Evolutionary conservation across 1,140 invertebrate genomes (phyloP).

Genomic region (Trissolcus basalis): DNA sequence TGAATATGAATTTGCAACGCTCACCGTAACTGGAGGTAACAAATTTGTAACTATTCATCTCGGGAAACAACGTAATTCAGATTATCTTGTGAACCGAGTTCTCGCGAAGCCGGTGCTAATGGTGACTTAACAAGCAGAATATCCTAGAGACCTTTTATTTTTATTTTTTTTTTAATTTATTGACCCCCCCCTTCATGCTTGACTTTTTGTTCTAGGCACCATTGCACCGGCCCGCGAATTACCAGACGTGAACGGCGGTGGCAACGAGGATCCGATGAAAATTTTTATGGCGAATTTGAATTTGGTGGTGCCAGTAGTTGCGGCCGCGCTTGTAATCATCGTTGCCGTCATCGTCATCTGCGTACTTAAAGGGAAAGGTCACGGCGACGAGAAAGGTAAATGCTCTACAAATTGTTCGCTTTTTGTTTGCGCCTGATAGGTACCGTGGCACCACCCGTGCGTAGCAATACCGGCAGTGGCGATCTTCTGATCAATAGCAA

Average conservation of each 20-base stretch:
- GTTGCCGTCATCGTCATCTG: slow-evolving; percentile 93
- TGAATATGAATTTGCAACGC: slow-evolving; percentile 95
- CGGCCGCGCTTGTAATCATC: slow-evolving; percentile 92
- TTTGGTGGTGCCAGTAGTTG: slow-evolving; percentile 94
- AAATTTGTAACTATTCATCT: slow-evolving; percentile 5
- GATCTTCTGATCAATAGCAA: slow-evolving; percentile 70
- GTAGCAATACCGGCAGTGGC: slow-evolving; percentile 68
- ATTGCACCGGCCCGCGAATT: slow-evolving; percentile 92
- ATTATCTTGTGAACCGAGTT: slow-evolving; percentile 34
- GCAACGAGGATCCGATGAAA: slow-evolving; percentile 86
- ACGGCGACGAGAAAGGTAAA: slow-evolving; percentile 87
- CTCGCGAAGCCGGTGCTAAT: slow-evolving; percentile 72
- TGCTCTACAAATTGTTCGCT: slow-evolving; percentile 29
- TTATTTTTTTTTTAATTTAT: slow-evolving; percentile 26
- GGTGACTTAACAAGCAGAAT: slow-evolving; percentile 64
- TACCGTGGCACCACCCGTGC: slow-evolving; percentile 86
- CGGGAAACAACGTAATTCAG: slow-evolving; percentile 7
- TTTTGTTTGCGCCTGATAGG: slow-evolving; percentile 76
- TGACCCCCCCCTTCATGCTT: slow-evolving; percentile 11
- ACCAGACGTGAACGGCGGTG: slow-evolving; percentile 80
- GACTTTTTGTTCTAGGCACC: slow-evolving; percentile 88
- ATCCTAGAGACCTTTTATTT: slow-evolving; percentile 2
- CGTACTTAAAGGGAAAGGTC: slow-evolving; percentile 88
- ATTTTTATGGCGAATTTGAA: slow-evolving; percentile 91
- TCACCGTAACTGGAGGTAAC: slow-evolving; percentile 94